These are phyloP conservation scores for Mustela erminea DNA, from an alignment of 2,797 vertebrate species.

Conservation along the genomic window DNA sequence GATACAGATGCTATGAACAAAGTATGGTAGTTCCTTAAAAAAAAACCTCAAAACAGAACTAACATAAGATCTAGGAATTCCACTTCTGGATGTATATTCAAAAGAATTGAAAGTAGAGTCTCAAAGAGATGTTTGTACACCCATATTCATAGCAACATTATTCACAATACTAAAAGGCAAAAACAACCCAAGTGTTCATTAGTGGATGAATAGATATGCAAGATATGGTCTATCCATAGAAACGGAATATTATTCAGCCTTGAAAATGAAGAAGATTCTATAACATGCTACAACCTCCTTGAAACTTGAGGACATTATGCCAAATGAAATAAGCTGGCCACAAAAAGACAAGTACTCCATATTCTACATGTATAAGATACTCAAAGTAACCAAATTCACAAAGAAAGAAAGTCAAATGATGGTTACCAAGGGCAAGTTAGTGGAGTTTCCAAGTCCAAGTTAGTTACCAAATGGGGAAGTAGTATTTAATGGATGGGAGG, in stretches of 20 bases:
- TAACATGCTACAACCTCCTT: no score
- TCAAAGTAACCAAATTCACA: neutral
- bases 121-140: neutral
- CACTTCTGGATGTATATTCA: neutral
- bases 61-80: neutral
- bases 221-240: no score
- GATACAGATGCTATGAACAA: neutral
- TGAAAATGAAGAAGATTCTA: neutral
- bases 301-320: neutral
- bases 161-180: neutral
- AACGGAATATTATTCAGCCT: neutral
- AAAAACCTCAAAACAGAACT: neutral
- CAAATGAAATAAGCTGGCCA: neutral
- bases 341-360: neutral
- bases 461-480: neutral
- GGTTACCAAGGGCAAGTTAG: neutral
- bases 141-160: neutral
- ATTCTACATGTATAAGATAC: neutral
- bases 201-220: neutral
- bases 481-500: neutral
- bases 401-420: neutral
- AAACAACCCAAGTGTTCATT: neutral
- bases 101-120: neutral
- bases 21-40: neutral
- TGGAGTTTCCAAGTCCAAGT: no score